Conservation (phyloP, 2,888 invertebrate genomes). For the Archaeoteleia sp. region DNA sequence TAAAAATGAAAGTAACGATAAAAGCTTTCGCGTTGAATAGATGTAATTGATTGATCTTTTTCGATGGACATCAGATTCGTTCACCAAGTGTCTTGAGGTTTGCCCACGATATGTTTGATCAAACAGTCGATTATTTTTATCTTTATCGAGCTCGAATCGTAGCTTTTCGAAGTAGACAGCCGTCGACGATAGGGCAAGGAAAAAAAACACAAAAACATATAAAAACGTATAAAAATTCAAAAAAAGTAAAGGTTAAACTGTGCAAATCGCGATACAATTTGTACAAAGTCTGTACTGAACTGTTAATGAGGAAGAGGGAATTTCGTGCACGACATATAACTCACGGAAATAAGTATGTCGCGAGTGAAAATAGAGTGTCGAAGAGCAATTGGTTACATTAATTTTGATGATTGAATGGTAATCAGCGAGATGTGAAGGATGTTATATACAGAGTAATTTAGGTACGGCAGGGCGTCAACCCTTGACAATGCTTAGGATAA, state of each 20-base stretch:
- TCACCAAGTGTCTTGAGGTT: constrained; percentile 47
- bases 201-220: constrained; percentile 18
- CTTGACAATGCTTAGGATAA: constrained; percentile 74
- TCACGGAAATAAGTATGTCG: constrained; percentile 41
- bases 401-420: constrained; percentile 63
- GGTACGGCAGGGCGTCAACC: constrained; percentile 70
- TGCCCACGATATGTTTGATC: constrained; percentile 35
- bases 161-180: constrained; percentile 21
- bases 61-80: too few species aligned
- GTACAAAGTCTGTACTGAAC: constrained; percentile 63
- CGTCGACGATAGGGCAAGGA: constrained; percentile 25
- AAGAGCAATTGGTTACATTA: constrained; percentile 45
- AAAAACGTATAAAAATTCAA: constrained; percentile 19
- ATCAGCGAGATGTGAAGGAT: constrained; percentile 70
- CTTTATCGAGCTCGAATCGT: constrained; percentile 16
- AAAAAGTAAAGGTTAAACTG: constrained; percentile 24
- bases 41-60: too few species aligned
- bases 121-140: constrained; percentile 7
- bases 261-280: constrained; percentile 61
- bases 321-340: constrained; percentile 35
- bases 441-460: constrained; percentile 75
- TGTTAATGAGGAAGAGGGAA: constrained; percentile 51
- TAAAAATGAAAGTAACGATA: too few species aligned
- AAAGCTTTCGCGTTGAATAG: too few species aligned
- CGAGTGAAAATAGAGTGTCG: constrained; percentile 43